Evolutionary conservation across 2,888 invertebrate genomes (phyloP).

Genomic region (Lasioglossum zephyrum): DNA sequence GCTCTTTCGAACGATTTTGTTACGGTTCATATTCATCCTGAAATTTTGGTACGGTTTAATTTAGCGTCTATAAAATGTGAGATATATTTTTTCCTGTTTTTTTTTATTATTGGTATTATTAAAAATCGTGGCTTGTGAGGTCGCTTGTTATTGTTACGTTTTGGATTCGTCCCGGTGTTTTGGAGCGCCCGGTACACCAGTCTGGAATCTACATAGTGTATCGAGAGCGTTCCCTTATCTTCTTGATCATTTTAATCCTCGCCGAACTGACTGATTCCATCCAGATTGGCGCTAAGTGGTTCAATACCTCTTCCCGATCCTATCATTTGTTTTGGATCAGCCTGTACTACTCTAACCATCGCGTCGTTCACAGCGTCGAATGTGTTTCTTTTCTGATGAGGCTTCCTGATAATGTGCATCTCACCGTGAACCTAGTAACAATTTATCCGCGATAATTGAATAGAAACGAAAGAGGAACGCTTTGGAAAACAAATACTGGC

Average conservation of each 20-base stretch:
- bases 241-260: not conserved
- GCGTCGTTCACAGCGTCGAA: not conserved
- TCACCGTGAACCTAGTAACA: not conserved
- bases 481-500: not conserved
- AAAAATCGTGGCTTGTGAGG: too few species aligned
- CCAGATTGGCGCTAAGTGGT: not conserved
- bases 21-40: too few species aligned
- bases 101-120: not conserved
- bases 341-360: not conserved
- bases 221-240: not conserved
- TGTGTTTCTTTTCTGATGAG: not conserved
- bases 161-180: not conserved
- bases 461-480: not conserved
- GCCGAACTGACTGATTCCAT: not conserved
- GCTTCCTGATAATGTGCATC: not conserved
- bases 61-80: not conserved
- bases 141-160: not conserved
- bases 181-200: not conserved
- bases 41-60: not conserved
- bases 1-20: not conserved
- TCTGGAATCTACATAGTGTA: not conserved
- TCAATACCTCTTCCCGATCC: not conserved
- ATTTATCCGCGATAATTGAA: constrained; percentile 7
- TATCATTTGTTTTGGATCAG: not conserved
- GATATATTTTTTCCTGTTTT: not conserved